phyloP scores from a whole-genome alignment of 1,140 invertebrate species.

The Aethina tumida region DNA sequence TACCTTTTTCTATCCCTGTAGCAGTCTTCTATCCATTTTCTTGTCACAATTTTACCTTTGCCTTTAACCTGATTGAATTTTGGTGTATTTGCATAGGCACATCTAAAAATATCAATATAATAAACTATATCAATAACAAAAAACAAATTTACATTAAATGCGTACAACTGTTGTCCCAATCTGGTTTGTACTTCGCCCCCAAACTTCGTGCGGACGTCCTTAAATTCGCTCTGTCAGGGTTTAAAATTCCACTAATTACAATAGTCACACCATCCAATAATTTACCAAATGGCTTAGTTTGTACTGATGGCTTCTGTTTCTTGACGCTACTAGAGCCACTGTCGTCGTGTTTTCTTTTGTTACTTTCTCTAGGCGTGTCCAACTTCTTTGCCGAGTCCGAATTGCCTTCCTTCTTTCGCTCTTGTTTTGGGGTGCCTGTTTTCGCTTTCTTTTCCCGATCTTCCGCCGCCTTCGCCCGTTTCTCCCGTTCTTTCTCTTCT shows the following conservation, averaged over 20 bases:
- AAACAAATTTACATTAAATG: constrained; percentile 65
- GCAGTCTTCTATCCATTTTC: constrained; percentile 68
- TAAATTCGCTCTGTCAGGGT: constrained; percentile 62
- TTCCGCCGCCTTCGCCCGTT: constrained; percentile 1
- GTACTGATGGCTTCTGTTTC: constrained; percentile 14
- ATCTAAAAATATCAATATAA: constrained; percentile 42
- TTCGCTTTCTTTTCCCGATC: constrained; percentile 2
- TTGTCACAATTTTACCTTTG: constrained; percentile 59
- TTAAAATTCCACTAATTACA: constrained; percentile 77
- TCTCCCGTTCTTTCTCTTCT: constrained; percentile 10
- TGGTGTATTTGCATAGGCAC: constrained; percentile 81
- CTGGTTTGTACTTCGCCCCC: constrained; percentile 68
- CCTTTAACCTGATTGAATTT: constrained; percentile 69
- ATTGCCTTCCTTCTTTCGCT: neutral
- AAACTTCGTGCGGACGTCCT: constrained; percentile 60
- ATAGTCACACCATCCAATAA: constrained; percentile 60
- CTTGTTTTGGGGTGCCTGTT: constrained; percentile 1
- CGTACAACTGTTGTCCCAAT: constrained; percentile 66
- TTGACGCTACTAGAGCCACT: constrained; percentile 10
- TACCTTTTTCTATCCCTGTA: constrained; percentile 49
- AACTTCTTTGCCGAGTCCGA: constrained; percentile 1
- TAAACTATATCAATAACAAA: constrained; percentile 1
- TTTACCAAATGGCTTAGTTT: constrained; percentile 43
- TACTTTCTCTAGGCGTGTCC: constrained; percentile 7
- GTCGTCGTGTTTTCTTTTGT: constrained; percentile 10